These are phyloP conservation scores for Pachycephala philippinensis DNA, from an alignment of 2,113 vertebrate species.

Conservation along the genomic window DNA sequence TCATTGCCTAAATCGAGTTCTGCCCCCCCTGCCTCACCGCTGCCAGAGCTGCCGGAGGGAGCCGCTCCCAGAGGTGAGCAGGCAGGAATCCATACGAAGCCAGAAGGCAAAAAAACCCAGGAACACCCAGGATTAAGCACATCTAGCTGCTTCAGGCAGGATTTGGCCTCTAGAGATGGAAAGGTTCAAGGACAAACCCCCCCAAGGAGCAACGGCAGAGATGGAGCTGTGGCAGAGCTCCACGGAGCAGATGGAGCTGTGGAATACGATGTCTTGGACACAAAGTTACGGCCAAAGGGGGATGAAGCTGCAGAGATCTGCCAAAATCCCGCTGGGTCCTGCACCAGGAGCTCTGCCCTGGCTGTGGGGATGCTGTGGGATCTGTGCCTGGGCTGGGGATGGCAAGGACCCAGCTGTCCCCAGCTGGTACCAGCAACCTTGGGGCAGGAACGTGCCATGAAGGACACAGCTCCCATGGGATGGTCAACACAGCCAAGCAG, in stretches of 20 bases:
- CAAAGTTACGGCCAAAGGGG: not conserved
- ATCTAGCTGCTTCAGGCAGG: not conserved
- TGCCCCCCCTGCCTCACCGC: accelerated
- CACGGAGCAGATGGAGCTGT: not conserved
- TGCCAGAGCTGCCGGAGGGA: not conserved
- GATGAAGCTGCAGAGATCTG: not conserved
- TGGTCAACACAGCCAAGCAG: not conserved
- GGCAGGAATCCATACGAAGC: not conserved
- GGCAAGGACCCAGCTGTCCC: not conserved
- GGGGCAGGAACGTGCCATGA: not conserved
- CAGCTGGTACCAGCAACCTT: not conserved
- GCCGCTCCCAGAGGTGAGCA: not conserved
- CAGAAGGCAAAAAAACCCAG: not conserved
- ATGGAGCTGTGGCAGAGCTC: not conserved
- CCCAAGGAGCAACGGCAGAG: accelerated
- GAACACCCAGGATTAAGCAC: not conserved
- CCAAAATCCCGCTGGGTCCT: not conserved
- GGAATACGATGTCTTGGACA: not conserved
- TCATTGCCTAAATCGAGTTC: accelerated
- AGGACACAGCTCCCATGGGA: not conserved
- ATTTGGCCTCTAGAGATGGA: not conserved
- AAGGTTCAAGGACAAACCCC: not conserved
- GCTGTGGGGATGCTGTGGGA: not conserved
- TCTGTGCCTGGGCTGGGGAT: not conserved
- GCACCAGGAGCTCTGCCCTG: not conserved